Conservation (phyloP, 2,888 invertebrate species). For the Trachelus tabidus region DNA sequence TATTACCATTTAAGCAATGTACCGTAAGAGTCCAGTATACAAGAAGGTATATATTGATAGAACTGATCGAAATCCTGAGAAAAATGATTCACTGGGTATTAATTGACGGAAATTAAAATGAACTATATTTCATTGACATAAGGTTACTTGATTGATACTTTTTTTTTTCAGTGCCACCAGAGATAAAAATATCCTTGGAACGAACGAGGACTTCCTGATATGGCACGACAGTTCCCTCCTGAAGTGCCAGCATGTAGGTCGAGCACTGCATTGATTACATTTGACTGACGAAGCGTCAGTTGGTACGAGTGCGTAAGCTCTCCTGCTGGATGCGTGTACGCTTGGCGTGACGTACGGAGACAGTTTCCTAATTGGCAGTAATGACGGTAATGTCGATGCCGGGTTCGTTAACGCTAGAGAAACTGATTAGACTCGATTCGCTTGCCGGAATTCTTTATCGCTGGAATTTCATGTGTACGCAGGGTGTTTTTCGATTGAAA, state of each 20-base stretch:
- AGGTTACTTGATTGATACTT: too few species aligned
- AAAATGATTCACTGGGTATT: too few species aligned
- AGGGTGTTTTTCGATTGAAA: too few species aligned
- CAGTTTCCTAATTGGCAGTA: background rate
- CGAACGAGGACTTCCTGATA: slow-evolving; percentile 1
- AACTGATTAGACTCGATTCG: slow-evolving; percentile 1
- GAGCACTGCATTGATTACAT: slow-evolving; percentile 1
- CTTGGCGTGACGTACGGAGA: too few species aligned
- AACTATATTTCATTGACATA: too few species aligned
- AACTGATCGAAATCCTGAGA: too few species aligned
- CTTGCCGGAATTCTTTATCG: background rate
- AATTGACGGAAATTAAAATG: too few species aligned
- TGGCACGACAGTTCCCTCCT: background rate
- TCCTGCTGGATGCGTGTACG: background rate
- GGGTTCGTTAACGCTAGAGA: background rate
- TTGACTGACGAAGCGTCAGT: background rate
- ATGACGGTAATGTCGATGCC: background rate
- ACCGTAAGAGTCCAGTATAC: too few species aligned
- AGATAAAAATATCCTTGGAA: background rate
- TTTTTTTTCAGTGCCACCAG: too few species aligned
- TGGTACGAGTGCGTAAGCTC: background rate
- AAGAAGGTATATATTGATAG: too few species aligned
- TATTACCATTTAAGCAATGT: too few species aligned
- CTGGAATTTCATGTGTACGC: too few species aligned
- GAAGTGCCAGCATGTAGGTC: background rate